phyloP scores from a whole-genome alignment of 2,113 vertebrate genomes.

The Nipponia nippon region DNA sequence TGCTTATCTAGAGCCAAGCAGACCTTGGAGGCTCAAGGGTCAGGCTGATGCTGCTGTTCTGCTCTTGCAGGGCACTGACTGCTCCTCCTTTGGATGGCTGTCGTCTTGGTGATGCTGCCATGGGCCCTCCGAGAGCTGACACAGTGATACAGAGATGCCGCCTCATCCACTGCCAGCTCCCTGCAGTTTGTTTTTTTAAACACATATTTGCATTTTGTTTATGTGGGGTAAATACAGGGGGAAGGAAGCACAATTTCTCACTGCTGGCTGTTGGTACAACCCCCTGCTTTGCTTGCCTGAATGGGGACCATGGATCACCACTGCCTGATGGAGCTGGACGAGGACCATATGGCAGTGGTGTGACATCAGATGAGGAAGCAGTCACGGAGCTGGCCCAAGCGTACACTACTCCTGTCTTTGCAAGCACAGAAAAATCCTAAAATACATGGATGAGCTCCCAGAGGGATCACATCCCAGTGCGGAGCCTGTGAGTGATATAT shows the following conservation, averaged over 20 bases:
- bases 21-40: neutral
- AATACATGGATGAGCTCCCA: neutral
- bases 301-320: rapidly evolving
- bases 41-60: neutral
- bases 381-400: neutral
- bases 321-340: neutral
- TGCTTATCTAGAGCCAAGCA: neutral
- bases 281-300: neutral
- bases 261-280: neutral
- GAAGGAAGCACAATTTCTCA: neutral
- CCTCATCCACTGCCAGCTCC: neutral
- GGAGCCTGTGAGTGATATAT: rapidly evolving
- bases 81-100: neutral
- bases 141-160: neutral
- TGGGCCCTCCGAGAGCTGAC: neutral
- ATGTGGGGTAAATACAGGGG: neutral
- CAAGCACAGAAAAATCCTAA: neutral
- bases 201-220: neutral
- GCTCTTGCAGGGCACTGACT: rapidly evolving
- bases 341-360: neutral
- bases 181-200: neutral
- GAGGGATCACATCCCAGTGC: neutral
- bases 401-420: neutral
- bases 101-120: neutral
- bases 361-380: neutral